Percentiles rank a stretch among this genome's conserved stretches.
phyloP scores from a whole-genome alignment of 2,888 invertebrate genomes.

The Drosophila merina region DNA sequence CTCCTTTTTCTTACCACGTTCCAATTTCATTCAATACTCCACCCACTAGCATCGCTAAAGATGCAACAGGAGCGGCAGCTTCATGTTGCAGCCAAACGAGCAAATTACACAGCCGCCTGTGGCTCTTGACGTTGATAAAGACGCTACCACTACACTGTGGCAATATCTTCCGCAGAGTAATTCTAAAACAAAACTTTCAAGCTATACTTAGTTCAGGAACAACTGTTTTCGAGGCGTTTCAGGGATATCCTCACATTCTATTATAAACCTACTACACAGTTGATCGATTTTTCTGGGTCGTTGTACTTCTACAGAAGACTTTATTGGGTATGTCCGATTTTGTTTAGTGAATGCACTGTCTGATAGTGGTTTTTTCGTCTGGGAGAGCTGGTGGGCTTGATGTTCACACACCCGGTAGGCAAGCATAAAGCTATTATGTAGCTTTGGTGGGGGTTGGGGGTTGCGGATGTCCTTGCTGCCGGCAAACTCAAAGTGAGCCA shows the following conservation, averaged over 20 bases:
- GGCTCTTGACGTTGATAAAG: slow-evolving; percentile 23
- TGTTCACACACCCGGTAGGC: slow-evolving; percentile 83
- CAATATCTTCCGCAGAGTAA: neutral
- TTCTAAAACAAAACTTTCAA: neutral
- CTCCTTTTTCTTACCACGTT: slow-evolving; percentile 13
- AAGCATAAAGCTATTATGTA: slow-evolving; percentile 81
- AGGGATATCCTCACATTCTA: too few relatives aligned
- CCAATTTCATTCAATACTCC: slow-evolving; percentile 57
- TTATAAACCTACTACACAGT: too few relatives aligned
- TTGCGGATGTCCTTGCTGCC: slow-evolving; percentile 76
- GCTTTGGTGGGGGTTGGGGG: slow-evolving; percentile 29
- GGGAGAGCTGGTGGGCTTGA: slow-evolving; percentile 68
- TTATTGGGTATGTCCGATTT: neutral
- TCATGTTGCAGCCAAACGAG: slow-evolving; percentile 54
- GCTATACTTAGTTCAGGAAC: neutral
- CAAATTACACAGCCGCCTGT: slow-evolving; percentile 63
- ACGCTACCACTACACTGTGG: slow-evolving; percentile 7
- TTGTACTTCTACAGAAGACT: too few relatives aligned
- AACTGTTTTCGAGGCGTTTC: too few relatives aligned
- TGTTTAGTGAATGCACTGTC: slow-evolving; percentile 36
- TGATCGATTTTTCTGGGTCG: too few relatives aligned
- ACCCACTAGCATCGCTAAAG: slow-evolving; percentile 62
- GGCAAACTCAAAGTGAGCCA: slow-evolving; percentile 79
- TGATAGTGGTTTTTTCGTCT: slow-evolving; percentile 44
- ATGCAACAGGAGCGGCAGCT: slow-evolving; percentile 36